Evolutionary conservation across 1,140 invertebrate genomes (phyloP).

Genomic region (Trichonephila clavipes): DNA sequence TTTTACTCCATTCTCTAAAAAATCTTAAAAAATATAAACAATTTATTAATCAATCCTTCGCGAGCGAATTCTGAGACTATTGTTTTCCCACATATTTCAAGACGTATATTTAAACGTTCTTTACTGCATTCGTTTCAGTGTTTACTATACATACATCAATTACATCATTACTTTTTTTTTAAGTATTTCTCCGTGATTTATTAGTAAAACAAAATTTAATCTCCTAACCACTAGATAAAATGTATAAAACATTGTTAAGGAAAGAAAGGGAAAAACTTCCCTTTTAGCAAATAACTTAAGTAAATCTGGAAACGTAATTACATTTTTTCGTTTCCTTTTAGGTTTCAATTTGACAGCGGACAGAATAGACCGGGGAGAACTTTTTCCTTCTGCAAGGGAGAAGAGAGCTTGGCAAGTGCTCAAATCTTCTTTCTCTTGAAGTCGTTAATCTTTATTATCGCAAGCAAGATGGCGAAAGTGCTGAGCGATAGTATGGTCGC

Average conservation of each 20-base stretch:
- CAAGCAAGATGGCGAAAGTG: conserved; percentile 71
- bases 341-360: conserved; percentile 57
- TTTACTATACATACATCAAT: background rate
- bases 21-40: too few relatives aligned
- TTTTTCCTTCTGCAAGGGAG: conserved; percentile 3
- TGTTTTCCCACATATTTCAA: too few relatives aligned
- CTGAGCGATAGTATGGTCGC: conserved; percentile 54
- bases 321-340: conserved; percentile 60
- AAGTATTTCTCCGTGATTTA: background rate
- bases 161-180: background rate
- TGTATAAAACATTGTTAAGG: background rate
- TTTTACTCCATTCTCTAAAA: too few relatives aligned
- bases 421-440: conserved; percentile 59
- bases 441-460: conserved; percentile 76
- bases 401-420: conserved; percentile 60
- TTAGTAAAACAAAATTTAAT: conserved; percentile 24
- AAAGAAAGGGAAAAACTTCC: conserved; percentile 50
- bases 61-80: too few relatives aligned
- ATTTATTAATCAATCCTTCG: too few relatives aligned
- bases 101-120: background rate
- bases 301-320: conserved; percentile 61
- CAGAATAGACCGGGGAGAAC: conserved; percentile 24
- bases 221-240: conserved; percentile 41
- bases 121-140: background rate
- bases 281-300: conserved; percentile 63